Base-by-base conservation (phyloP, 1,140 invertebrate genomes). In the Sitobion miscanthi region DNA sequence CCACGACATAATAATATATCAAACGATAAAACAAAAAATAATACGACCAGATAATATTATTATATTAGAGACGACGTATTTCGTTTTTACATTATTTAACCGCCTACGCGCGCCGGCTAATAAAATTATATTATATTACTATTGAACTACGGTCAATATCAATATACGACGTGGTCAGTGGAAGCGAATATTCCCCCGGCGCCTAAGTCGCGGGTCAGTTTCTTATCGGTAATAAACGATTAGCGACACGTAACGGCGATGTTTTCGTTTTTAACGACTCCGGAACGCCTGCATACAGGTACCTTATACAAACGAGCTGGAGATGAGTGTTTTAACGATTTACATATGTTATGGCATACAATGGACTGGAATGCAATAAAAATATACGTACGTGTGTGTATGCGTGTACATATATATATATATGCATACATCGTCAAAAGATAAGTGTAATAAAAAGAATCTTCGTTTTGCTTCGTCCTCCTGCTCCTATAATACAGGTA, bases 271-370 rank as follows among this genome's bases (percentile, higher is more conserved):
- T 93, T 93, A 86, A 93, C 91, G 91, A 93, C 82, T 86, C 82
- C 35, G 91, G 45, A 45, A 35, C 49, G 82, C 45, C 90, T 52
- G 30, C 20, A 90, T 82, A 91, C 38, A 47, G 1, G n/a, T 23
- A n/a, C 20, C 47, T 54, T 85, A 45, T 92, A 57, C 42, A 86
- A 93, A 93, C 91, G 77, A 93, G 77, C 82, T 23, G 77, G 45
- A 86, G 82, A 93, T 20, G 91, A 93, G 91, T 86, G 91, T 93
- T 93, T 93, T 93, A 93, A 93, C 91, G 91, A 93, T 93, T 93
- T 93, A 93, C 91, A 93, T 93, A 93, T 54, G 91, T 93, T 93
- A 93, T 52, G 25, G 82, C 57, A 42, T 69, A 93, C 91, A 93
- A 93, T 93, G 38, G 91, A 54, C 77, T 54, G 82, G 82, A 57